phyloP scores from a whole-genome alignment of 2,113 vertebrate genomes.

The Gavialis gangeticus region DNA sequence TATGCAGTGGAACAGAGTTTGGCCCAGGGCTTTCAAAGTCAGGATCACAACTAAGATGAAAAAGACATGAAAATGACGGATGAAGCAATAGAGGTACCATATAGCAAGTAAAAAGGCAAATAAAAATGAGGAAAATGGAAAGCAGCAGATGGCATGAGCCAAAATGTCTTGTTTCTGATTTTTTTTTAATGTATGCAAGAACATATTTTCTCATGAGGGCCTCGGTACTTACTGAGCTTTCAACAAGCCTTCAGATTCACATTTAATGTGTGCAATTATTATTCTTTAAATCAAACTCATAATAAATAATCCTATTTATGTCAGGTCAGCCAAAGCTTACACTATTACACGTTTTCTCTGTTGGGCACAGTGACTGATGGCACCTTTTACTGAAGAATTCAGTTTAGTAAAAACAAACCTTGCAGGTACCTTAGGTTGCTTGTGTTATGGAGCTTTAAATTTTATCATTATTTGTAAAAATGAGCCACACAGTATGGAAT shows the following conservation, averaged over 20 bases:
- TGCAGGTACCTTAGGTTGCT: not conserved
- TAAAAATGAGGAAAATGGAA: not conserved
- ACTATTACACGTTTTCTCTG: not conserved
- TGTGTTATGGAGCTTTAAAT: not conserved
- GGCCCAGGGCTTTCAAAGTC: not conserved
- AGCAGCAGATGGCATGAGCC: not conserved
- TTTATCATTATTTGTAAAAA: no score
- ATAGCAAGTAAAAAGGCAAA: not conserved
- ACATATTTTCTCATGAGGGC: not conserved
- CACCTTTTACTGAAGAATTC: not conserved
- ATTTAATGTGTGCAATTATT: not conserved
- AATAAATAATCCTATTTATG: not conserved
- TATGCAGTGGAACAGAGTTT: not conserved
- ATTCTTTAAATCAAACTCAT: not conserved
- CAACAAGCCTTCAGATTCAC: not conserved
- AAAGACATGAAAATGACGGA: not conserved
- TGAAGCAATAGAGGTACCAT: not conserved
- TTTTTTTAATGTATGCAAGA: not conserved
- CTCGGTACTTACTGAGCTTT: accelerated
- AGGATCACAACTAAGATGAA: accelerated
- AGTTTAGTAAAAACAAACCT: not conserved
- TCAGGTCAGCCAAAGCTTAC: not conserved
- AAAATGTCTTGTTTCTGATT: not conserved
- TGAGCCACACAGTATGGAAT: no score
- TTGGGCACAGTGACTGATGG: not conserved